These are phyloP conservation scores for Papilio xuthus DNA, from an alignment of 1,140 invertebrate species.

Conservation along the genomic window DNA sequence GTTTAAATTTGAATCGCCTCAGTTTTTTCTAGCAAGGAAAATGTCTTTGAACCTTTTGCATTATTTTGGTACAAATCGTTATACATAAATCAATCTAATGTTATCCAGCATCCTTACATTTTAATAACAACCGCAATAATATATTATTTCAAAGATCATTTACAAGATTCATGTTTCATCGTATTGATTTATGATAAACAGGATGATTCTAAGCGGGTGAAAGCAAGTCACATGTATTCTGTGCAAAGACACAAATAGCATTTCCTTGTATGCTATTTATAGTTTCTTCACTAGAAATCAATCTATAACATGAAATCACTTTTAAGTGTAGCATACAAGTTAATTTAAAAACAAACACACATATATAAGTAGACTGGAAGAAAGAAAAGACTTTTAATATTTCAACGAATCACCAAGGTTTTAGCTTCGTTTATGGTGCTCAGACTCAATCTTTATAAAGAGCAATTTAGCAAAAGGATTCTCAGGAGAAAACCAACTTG, in stretches of 20 bases:
- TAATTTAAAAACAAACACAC: not conserved
- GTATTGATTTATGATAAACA: constrained; percentile 35
- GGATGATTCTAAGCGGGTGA: constrained; percentile 10
- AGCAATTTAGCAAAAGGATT: not conserved
- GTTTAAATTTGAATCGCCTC: constrained; percentile 22
- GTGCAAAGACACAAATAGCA: not conserved
- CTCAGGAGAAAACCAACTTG: not conserved
- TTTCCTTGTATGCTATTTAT: not conserved
- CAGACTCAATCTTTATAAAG: constrained; percentile 1
- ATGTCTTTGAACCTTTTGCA: constrained; percentile 1
- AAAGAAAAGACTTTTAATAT: not conserved
- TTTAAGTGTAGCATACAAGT: too few species aligned
- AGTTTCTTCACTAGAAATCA: not conserved
- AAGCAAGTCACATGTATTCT: not conserved
- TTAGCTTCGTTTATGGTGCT: not conserved
- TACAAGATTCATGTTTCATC: constrained; percentile 38
- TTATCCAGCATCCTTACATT: constrained; percentile 20
- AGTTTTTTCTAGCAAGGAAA: constrained; percentile 19
- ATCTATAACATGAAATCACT: not conserved
- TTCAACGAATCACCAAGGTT: not conserved
- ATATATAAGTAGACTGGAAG: not conserved
- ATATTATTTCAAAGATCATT: constrained; percentile 39
- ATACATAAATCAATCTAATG: constrained; percentile 27
- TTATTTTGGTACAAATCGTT: constrained; percentile 1
- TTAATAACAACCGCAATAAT: constrained; percentile 37